Evolutionary conservation across 1,140 invertebrate genomes (phyloP).

Genomic region (Medauroidea extradentata): DNA sequence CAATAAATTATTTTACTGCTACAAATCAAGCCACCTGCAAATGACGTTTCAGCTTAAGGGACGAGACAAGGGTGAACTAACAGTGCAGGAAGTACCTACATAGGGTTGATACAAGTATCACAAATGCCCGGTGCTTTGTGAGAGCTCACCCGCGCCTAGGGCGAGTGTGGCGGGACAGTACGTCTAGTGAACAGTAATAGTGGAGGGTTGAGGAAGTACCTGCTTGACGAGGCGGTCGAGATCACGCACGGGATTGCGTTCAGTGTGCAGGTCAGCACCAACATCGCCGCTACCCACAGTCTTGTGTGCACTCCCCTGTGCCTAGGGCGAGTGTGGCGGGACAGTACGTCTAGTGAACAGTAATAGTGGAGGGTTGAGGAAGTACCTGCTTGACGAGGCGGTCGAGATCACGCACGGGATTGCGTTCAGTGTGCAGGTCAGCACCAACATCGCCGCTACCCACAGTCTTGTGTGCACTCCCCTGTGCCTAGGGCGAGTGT

Average conservation of each 20-base stretch:
- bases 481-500: conserved; percentile 44
- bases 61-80: no score
- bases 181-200: no score
- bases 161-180: conserved; percentile 42
- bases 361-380: no score
- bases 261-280: conserved; percentile 23
- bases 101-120: conserved; percentile 13
- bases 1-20: no score
- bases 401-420: conserved; percentile 54
- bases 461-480: conserved; percentile 5
- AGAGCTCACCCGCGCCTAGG: conserved; percentile 38
- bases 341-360: no score
- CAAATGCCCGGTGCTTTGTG: neutral
- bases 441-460: conserved; percentile 8
- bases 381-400: conserved; percentile 59
- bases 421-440: conserved; percentile 42
- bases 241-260: conserved; percentile 51
- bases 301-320: conserved; percentile 25
- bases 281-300: conserved; percentile 8
- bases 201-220: no score
- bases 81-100: no score
- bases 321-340: conserved; percentile 45
- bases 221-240: conserved; percentile 60
- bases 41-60: no score
- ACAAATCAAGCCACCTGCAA: no score